These are phyloP conservation scores for Ptilodon capucinus DNA, from an alignment of 2,888 invertebrate species.

Conservation along the genomic window DNA sequence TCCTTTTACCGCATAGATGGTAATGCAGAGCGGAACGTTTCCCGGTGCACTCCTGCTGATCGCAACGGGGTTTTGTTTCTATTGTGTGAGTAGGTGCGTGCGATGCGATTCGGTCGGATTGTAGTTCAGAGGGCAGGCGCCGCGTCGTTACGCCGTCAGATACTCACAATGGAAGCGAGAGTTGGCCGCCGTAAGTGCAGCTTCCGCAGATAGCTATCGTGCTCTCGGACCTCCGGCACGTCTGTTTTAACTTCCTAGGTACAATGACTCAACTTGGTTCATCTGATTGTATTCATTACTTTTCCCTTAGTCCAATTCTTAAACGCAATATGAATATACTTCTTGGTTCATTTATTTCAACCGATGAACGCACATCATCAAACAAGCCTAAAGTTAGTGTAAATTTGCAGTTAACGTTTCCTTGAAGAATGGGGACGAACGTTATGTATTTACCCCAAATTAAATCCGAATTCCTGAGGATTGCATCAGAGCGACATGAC, in stretches of 20 bases:
- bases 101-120: slow-evolving; percentile 49
- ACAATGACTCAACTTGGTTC: slow-evolving; percentile 37
- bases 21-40: slow-evolving; percentile 79
- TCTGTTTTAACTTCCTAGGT: slow-evolving; percentile 55
- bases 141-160: slow-evolving; percentile 57
- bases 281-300: slow-evolving; percentile 18
- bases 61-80: slow-evolving; percentile 51
- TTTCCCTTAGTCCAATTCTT: background rate
- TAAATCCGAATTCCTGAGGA: slow-evolving; percentile 21
- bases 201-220: slow-evolving; percentile 70
- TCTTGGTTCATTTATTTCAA: slow-evolving; percentile 7
- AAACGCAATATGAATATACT: background rate
- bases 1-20: slow-evolving; percentile 65
- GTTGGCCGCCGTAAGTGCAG: slow-evolving; percentile 52
- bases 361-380: slow-evolving; percentile 6
- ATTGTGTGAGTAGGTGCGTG: slow-evolving; percentile 51
- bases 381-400: slow-evolving; percentile 4
- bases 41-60: slow-evolving; percentile 58
- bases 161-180: slow-evolving; percentile 73
- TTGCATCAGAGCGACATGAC: slow-evolving; percentile 23
- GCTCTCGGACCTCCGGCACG: slow-evolving; percentile 51
- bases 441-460: slow-evolving; percentile 21
- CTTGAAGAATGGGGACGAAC: slow-evolving; percentile 10
- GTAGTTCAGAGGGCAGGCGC: slow-evolving; percentile 69
- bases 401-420: slow-evolving; percentile 22